Base-by-base conservation (phyloP, 2,113 vertebrate genomes). In the Atractosteus spatula region DNA sequence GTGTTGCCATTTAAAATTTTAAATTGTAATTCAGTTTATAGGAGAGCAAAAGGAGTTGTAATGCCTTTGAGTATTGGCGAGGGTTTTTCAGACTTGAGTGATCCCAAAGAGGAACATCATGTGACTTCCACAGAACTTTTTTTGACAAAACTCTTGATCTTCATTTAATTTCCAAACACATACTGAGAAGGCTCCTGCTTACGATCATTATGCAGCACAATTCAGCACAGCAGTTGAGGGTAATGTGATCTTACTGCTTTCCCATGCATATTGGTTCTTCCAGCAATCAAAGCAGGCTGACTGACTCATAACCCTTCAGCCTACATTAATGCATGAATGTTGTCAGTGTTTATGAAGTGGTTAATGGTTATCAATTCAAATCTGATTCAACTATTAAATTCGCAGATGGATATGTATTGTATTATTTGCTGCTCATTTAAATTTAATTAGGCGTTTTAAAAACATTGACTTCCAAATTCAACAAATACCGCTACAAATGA, bases 351-450 rank as follows among this genome's bases (percentile, higher is more conserved):
- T 12, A 44, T n/a, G 42, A 17, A 64, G 8, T 41, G 42, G 71
- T 68, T 68, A 47, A 73, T 68, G 43, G 65, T 41, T 43, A 62
- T 17, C 61, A 68, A 68, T 57, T 67, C 65, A 68, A 73, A 62
- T 68, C 72, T 12, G 55, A 17, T 8, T 59, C 41, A 10, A 10
- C 41, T n/a, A 14, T 41, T 1, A 41, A 59, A 41, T 16, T 62
- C 13, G 45, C 55, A 13, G 71, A 68, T 41, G 44, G 43, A 47
- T 57, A 62, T 47, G 44, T 41, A 62, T 29, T 73, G 65, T 54
- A 54, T 54, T 68, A 16, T 41, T 68, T 16, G 17, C 65, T 12
- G 10, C 17, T 41, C 55, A 47, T 68, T 62, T 17, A 63, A 54
- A 62, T 62, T 61, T 12, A 62, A 55, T 54, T 3, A 54, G 45